Conservation (phyloP, 2,113 vertebrate species). For the Ardeotis arabs region DNA sequence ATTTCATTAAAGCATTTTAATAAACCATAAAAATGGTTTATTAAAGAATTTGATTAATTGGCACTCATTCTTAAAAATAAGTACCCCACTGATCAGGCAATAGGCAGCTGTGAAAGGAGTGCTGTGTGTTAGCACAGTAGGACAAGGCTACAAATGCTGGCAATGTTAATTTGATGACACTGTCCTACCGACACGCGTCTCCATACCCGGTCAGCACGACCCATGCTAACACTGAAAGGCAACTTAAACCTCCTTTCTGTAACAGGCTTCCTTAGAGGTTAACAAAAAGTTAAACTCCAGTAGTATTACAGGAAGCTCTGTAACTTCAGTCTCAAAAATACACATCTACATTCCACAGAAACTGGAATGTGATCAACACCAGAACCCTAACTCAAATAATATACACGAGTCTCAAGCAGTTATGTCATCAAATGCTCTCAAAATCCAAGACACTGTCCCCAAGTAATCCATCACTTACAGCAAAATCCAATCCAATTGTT, state of each 20-base stretch:
- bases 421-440: not conserved
- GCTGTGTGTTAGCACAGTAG: not conserved
- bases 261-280: not conserved
- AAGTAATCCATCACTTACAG: constrained; percentile 77
- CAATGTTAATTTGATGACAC: not conserved
- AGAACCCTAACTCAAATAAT: not conserved
- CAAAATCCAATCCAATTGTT: constrained; percentile 91
- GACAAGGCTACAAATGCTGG: too few species aligned
- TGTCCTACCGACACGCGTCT: not conserved
- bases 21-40: not conserved
- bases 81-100: not conserved
- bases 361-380: not conserved
- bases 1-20: not conserved
- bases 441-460: not conserved
- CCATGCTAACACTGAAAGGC: not conserved
- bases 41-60: not conserved
- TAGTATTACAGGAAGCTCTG: not conserved
- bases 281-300: not conserved
- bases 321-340: not conserved
- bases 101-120: not conserved
- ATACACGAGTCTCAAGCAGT: not conserved
- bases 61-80: not conserved
- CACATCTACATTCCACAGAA: not conserved
- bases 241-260: not conserved
- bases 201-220: not conserved